Percentiles rank a stretch among this genome's conserved stretches.
Evolutionary conservation across 2,113 vertebrate species (phyloP).

Genomic region (Nymphicus hollandicus): DNA sequence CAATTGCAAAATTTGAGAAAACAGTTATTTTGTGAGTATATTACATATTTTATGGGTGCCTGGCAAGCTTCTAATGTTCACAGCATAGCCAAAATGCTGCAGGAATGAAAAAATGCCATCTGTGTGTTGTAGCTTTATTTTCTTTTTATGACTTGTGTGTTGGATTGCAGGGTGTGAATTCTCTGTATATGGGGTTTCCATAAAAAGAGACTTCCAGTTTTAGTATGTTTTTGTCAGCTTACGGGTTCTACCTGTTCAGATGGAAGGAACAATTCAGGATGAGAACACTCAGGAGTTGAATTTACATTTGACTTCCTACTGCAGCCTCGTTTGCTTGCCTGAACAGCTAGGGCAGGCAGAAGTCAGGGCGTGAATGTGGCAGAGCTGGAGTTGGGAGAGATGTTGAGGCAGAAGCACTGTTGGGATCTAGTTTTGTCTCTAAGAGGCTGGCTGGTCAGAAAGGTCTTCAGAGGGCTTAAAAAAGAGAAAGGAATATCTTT

Average conservation of each 20-base stretch:
- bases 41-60: background rate
- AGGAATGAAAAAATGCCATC: background rate
- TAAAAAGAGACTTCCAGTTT: background rate
- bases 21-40: background rate
- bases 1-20: background rate
- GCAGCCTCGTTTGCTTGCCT: background rate
- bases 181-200: background rate
- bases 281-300: background rate
- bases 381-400: background rate
- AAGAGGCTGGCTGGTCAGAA: background rate
- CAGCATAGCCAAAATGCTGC: background rate
- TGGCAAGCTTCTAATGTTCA: background rate
- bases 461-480: background rate
- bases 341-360: background rate
- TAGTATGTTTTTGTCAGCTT: background rate
- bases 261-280: background rate
- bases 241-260: background rate
- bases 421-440: background rate
- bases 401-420: background rate
- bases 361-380: background rate
- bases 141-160: background rate
- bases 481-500: background rate
- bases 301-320: conserved; percentile 29
- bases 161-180: background rate
- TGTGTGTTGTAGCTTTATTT: background rate